Base-by-base conservation (phyloP, 2,888 invertebrate species). In the Yponomeuta malinellus region DNA sequence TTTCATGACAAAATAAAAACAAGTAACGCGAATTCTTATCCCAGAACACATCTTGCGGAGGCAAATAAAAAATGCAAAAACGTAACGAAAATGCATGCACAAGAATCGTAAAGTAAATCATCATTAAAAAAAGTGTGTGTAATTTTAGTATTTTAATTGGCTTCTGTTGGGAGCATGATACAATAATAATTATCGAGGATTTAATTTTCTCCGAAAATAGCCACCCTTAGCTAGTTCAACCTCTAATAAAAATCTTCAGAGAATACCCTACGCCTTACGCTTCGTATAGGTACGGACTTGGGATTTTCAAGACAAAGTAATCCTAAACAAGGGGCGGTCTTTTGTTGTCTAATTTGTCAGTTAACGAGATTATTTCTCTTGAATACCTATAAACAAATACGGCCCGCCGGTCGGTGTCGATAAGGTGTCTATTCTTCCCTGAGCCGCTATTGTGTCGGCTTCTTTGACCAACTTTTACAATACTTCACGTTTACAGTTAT, bases 331-430 rank as follows among this genome's bases (percentile, higher is more conserved):
- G 15, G 15, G 52, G 15, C 52, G 12, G 52, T 59, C 52, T 59
- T 59, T 59, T 59, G 52, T 68, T 68, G 12, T 52, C 29, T 52
- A 52, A 68, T 68, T 52, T 69, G 73, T 63, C 71, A 70, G 72
- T 72, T 74, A 75, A 74, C 73, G 69, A 73, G 74, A 76, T 76
- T 76, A 75, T 73, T 74, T 72, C 71, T 70, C 70, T 72, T 69
- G 29, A 70, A 72, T 66, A n/a, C n/a, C n/a, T n/a, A 48, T 73
- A 75, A 79, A 81, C 79, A 83, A 82, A 80, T 82, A 81, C 79
- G 81, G 85, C 84, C 84, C 85, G 81, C 78, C 75, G 78, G 78
- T 74, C 76, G 78, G 74, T 78, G 77, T 79, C 77, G 81, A 81
- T 83, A 83, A 68, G 68, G 37, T 70, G 31, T 76, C 70, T 74